These are phyloP conservation scores for Cremastobaeus sp. DNA, from an alignment of 2,888 invertebrate species.

Conservation along the genomic window DNA sequence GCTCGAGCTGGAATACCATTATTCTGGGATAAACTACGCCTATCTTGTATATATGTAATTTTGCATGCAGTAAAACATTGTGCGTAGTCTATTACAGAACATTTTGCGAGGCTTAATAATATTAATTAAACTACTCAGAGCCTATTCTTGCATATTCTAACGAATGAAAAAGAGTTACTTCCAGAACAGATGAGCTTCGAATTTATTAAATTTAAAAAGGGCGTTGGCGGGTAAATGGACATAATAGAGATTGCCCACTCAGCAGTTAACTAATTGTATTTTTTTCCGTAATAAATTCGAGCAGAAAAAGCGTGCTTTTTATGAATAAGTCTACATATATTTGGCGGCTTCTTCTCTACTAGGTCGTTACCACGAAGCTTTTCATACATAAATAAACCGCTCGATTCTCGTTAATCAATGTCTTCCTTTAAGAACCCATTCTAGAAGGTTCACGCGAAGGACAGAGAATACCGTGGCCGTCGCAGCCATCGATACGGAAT, in stretches of 20 bases:
- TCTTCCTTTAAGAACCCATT: slow-evolving; percentile 21
- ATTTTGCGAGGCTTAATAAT: slow-evolving; percentile 14
- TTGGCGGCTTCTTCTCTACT: slow-evolving; percentile 16
- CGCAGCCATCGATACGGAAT: slow-evolving; percentile 30
- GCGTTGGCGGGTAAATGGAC: no score
- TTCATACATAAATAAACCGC: slow-evolving; percentile 44
- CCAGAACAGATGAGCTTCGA: no score
- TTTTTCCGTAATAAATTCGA: no score
- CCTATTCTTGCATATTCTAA: background rate
- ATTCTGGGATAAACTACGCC: slow-evolving; percentile 26
- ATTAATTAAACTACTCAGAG: slow-evolving; percentile 2
- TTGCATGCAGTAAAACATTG: background rate
- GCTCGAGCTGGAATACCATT: slow-evolving; percentile 15
- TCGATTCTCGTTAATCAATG: slow-evolving; percentile 41
- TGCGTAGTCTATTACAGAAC: slow-evolving; percentile 11
- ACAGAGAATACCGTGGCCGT: slow-evolving; percentile 9
- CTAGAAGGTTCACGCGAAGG: slow-evolving; percentile 16
- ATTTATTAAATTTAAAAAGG: no score
- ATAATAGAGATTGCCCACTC: no score
- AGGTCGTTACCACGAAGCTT: slow-evolving; percentile 38
- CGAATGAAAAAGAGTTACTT: no score
- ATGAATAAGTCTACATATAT: slow-evolving; percentile 23
- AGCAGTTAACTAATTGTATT: background rate
- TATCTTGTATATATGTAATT: slow-evolving; percentile 17
- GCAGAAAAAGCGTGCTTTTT: slow-evolving; percentile 3